Evolutionary conservation across 1,140 invertebrate genomes (phyloP), one percentile per base, ranked within the genome.

Genomic region (Drosophila leontia): DNA sequence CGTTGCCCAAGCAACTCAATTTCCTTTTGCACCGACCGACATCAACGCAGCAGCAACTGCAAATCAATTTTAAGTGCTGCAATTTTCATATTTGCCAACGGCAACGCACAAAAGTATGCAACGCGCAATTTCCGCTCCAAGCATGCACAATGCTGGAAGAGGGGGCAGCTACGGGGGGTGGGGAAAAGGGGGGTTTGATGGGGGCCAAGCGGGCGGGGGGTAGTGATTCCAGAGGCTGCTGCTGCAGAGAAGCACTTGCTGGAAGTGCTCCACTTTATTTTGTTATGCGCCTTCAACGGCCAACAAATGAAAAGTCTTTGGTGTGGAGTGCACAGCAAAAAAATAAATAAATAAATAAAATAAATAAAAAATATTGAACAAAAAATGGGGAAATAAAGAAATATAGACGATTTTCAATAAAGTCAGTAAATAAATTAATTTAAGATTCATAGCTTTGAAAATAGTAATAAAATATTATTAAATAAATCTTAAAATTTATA

Each of bases 101-200:
- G 64, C 75, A 67, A 81, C 74, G 78, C 82, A 85, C 78, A 85
- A 81, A 85, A 81, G 78, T 85, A 74, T 78, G 79, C 80, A 87
- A 60, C 70, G 82, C 80, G 75, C 87, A 91, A 91, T 91, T 90
- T 92, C 82, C 86, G 80, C 72, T 78, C 62, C 58, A 79, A 62
- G 62, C 62, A 65, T 64, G 65, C 77, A 75, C 60, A 67, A 60
- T 79, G 44, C 56, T 19, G 17, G 34, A 11, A 9, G 57, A 15
- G 26, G 23, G 19, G n/a, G 47, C 6, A 32, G 29, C 5, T 15
- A 15, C 23, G 15, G n/a, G 15, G 13, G 0, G 15, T n/a, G 15
- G 32, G 5, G 3, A 3, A 13, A 19, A 26, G 58, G 26, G 26
- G 12, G 42, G 3, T 61, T 48, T n/a, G 2, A 5, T 26, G 1